Evolutionary conservation across 2,888 invertebrate genomes (phyloP), one percentile per base, ranked within the genome.

Genomic region (Archaeoteleia sp.): DNA sequence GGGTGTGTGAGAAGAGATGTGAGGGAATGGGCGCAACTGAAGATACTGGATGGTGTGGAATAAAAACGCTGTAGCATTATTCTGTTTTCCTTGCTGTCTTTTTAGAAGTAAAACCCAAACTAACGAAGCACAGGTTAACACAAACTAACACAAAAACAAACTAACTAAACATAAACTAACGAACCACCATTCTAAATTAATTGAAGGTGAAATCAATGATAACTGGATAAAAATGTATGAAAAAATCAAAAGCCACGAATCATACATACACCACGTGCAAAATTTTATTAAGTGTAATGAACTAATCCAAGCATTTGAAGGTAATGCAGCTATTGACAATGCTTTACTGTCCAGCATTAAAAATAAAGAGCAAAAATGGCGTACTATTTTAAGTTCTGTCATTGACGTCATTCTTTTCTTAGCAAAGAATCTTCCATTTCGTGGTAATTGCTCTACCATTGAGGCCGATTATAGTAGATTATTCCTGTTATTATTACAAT

Each of bases 141-240:
- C n/a, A n/a, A n/a, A n/a, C n/a, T n/a, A n/a, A n/a, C n/a, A n/a
- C n/a, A n/a, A n/a, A n/a, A n/a, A n/a, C n/a, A 46, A 46, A 32
- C 15, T 8, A 39, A 8, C 8, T n/a, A 8, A 17, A 17, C 17
- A 30, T n/a, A 10, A 48, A 35, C 9, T 5, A 23, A n/a, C 32
- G 20, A 7, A 34, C 6, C 20, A 35, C 13, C 42, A 42, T 14
- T 42, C 27, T 9, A 27, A 1, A 27, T 27, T 42, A 9, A 23
- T 42, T 9, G 10, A 49, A 37, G 25, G 27, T 20, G 48, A 25
- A 14, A 15, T 49, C 2, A 49, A 23, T 6, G 49, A 49, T 12
- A 35, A 49, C 9, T 49, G 49, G 49, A 49, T 10, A 23, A 49
- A 49, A 37, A 9, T 49, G 10, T 37, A 49, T 23, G 49, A 49